phyloP scores from a whole-genome alignment of 2,797 vertebrate genomes.

The Chloroceryle amazona region DNA sequence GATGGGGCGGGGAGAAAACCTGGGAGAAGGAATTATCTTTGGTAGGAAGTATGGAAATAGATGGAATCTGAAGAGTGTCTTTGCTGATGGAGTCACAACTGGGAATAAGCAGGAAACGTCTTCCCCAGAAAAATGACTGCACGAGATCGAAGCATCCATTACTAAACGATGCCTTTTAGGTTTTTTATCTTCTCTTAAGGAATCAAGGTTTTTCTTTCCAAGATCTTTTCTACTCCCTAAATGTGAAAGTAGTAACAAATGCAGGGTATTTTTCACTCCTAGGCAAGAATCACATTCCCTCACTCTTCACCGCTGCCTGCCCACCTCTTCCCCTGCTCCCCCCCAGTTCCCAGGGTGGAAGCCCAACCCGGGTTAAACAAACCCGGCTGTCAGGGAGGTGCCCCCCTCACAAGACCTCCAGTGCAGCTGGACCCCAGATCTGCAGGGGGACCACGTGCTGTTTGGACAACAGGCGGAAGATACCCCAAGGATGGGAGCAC shows the following conservation, averaged over 20 bases:
- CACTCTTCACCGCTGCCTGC: neutral
- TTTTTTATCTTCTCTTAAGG: neutral
- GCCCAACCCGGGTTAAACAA: neutral
- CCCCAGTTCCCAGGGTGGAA: neutral
- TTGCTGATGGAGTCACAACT: neutral
- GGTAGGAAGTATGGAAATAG: neutral
- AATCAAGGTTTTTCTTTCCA: slow-evolving; percentile 27
- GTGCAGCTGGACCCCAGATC: accelerated
- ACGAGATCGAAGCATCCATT: neutral
- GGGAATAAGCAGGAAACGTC: neutral
- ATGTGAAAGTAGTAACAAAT: neutral
- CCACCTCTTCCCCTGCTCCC: neutral
- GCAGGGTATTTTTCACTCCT: slow-evolving; percentile 44
- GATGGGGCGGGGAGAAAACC: neutral
- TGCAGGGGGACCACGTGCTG: neutral
- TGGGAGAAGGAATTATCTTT: neutral
- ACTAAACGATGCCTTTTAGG: neutral
- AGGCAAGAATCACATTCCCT: neutral
- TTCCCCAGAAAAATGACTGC: neutral
- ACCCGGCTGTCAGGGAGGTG: accelerated
- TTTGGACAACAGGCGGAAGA: neutral
- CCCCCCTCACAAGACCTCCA: neutral
- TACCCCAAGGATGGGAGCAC: accelerated
- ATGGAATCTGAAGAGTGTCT: neutral
- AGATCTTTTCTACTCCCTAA: neutral